These are phyloP conservation scores for Lichenostomus cassidix DNA, from an alignment of 2,113 vertebrate species.

Conservation along the genomic window DNA sequence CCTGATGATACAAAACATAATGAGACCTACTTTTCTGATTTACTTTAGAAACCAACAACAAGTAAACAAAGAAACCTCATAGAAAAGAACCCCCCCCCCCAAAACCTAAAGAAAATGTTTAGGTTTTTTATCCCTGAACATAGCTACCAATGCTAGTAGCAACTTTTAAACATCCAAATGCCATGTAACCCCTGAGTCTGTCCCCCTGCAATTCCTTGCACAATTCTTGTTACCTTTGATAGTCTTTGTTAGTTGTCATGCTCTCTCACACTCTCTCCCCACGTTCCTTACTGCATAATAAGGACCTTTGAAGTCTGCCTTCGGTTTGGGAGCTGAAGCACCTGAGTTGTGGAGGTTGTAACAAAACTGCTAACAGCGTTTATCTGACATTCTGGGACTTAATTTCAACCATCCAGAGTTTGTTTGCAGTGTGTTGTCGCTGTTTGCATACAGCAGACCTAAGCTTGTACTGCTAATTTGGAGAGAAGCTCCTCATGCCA, in stretches of 20 bases:
- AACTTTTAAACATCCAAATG: not conserved
- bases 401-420: not conserved
- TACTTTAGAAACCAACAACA: not conserved
- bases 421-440: not conserved
- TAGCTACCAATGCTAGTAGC: not conserved
- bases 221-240: constrained; percentile 36
- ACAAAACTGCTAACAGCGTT: not conserved
- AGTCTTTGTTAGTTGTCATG: constrained; percentile 26
- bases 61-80: not conserved
- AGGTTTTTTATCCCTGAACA: not conserved
- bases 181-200: not conserved
- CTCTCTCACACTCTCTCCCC: not conserved
- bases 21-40: not conserved
- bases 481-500: not conserved
- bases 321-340: constrained; percentile 31
- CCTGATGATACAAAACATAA: not conserved
- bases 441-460: constrained; percentile 37
- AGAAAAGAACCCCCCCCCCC: not conserved
- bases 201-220: not conserved
- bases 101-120: not conserved
- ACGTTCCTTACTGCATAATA: not conserved
- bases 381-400: not conserved
- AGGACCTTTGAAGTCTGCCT: constrained; percentile 43
- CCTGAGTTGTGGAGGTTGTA: constrained; percentile 3
- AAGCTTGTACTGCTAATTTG: constrained; percentile 4